Evolutionary conservation across 2,888 invertebrate genomes (phyloP), one percentile per base, ranked within the genome.

Genomic region (Tanypteryx hageni): DNA sequence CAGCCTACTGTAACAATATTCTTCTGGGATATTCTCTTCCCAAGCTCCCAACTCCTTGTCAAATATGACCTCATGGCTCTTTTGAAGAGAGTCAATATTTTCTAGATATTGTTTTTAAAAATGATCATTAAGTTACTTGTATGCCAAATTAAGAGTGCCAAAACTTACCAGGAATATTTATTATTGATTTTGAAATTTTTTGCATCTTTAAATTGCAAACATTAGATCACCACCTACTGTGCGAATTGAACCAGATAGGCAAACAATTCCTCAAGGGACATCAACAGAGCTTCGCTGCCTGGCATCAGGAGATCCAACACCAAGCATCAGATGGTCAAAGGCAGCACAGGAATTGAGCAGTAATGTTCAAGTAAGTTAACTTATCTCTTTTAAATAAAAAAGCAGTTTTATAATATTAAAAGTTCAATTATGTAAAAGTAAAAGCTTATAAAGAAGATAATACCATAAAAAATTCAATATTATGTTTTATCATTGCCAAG

Each of bases 301-400:
- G 68, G 97, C 97, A 0, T 96, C 95, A 57, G 99, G 98, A 84
- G 96, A 96, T 59, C 98, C 98, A 0, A 95, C 96, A 93, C 98
- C 98, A 4, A 96, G 96, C 2, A 96, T 99, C 81, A 97, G 96
- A 94, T 99, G 99, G 99, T 96, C 96, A 8, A 98, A 97, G 96
- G 96, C 95, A 16, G 94, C 95, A 76, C 95, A 95, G 31, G 94
- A 95, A 7, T 94, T 96, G 7, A 94, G 95, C 5, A 92, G 94
- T 10, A 95, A 95, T 92, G 95, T 95, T 93, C 94, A 95, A 94
- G 95, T 97, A 94, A 93, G 93, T 93, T n/a, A 44, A 44, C 5
- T 44, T 44, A 5, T 5, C 44, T 44, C 5, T 44, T 44, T 44
- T 44, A 44, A n/a, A n/a, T 44, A 44, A 44, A 44, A 44, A 44